phyloP scores from a whole-genome alignment of 2,888 invertebrate genomes.

The Ypsolopha scabrella region DNA sequence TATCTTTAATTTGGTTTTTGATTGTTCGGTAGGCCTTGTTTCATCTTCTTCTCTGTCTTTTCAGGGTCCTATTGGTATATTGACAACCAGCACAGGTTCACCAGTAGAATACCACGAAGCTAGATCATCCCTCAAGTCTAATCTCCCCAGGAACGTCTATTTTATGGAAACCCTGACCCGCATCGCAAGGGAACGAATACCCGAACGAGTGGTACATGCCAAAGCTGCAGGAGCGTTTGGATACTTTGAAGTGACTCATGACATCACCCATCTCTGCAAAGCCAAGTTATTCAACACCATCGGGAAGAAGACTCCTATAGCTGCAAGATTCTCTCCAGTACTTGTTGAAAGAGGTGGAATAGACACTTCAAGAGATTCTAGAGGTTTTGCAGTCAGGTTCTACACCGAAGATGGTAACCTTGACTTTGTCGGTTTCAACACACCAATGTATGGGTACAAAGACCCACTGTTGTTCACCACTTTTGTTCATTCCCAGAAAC shows the following conservation, averaged over 20 bases:
- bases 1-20: neutral
- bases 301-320: constrained; percentile 83
- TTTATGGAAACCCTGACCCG: constrained; percentile 80
- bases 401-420: constrained; percentile 91
- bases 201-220: constrained; percentile 92
- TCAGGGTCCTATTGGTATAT: constrained; percentile 58
- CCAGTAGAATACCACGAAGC: constrained; percentile 80
- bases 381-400: constrained; percentile 92
- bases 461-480: constrained; percentile 90
- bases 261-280: constrained; percentile 80
- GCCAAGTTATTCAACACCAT: constrained; percentile 79
- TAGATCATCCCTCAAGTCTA: constrained; percentile 79
- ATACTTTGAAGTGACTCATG: constrained; percentile 86
- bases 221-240: constrained; percentile 93
- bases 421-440: constrained; percentile 91
- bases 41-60: constrained; percentile 13
- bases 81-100: constrained; percentile 82
- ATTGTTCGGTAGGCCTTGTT: neutral
- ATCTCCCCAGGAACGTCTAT: constrained; percentile 82
- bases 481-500: constrained; percentile 93
- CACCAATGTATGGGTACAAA: constrained; percentile 88
- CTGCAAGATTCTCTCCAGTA: constrained; percentile 82
- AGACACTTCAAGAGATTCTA: constrained; percentile 86
- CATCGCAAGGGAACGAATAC: constrained; percentile 88
- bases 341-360: constrained; percentile 88